Percentiles rank a stretch among this genome's conserved stretches.
phyloP scores from a whole-genome alignment of 2,888 invertebrate genomes.

The Scelioninae gen. 1 region DNA sequence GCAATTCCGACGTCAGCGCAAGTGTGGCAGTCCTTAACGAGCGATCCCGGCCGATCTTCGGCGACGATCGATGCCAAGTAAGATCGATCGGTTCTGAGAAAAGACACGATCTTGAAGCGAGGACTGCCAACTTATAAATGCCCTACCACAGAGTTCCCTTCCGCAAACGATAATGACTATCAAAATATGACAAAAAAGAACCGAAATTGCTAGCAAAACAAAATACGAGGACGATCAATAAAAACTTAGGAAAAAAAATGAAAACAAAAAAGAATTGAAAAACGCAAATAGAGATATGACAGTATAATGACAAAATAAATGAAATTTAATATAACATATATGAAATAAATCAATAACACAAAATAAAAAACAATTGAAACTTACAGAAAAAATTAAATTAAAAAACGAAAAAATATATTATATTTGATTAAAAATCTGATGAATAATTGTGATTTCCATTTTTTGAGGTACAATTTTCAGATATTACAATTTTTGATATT shows the following conservation, averaged over 20 bases:
- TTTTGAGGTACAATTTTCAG: no score
- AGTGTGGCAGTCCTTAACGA: slow-evolving; percentile 72
- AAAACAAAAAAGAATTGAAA: no score
- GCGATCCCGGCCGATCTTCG: slow-evolving; percentile 68
- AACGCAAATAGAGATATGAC: no score
- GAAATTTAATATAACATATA: no score
- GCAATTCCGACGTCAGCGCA: slow-evolving; percentile 80
- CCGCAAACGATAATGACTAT: slow-evolving; percentile 51
- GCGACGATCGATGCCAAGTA: slow-evolving; percentile 67
- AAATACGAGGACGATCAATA: not conserved
- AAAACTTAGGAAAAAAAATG: not conserved
- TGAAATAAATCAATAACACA: no score
- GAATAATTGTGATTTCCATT: no score
- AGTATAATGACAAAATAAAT: no score
- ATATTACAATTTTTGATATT: no score
- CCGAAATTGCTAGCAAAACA: not conserved
- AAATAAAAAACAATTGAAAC: no score
- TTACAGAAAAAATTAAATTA: no score
- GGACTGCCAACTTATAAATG: slow-evolving; percentile 66
- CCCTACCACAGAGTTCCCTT: slow-evolving; percentile 59
- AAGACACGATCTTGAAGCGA: slow-evolving; percentile 70
- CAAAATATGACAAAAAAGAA: slow-evolving; percentile 3
- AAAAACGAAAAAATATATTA: no score
- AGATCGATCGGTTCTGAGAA: slow-evolving; percentile 71
- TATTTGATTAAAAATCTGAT: no score